These are phyloP conservation scores for Dioctria linearis DNA, from an alignment of 2,888 invertebrate genomes.

Conservation along the genomic window DNA sequence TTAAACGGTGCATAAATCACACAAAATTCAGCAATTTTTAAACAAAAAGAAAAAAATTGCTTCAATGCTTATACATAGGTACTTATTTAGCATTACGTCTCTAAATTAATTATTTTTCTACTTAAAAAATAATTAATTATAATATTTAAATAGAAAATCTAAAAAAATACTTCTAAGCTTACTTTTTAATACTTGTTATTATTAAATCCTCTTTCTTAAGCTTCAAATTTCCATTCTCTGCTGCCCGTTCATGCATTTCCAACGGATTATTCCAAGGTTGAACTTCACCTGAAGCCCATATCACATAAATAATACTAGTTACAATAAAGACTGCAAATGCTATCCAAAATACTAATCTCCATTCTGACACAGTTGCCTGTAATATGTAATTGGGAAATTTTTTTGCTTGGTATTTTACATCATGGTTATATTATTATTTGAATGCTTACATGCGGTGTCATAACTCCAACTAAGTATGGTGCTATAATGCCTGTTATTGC, in stretches of 20 bases:
- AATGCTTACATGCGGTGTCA: constrained; percentile 75
- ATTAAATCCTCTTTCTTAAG: not conserved
- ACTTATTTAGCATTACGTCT: not conserved
- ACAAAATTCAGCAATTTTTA: constrained; percentile 12
- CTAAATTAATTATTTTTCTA: constrained; percentile 19
- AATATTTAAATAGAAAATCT: not conserved
- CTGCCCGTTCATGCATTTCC: constrained; percentile 12
- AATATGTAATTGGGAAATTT: constrained; percentile 60
- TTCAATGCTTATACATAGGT: too few relatives aligned
- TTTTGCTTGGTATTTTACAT: not conserved
- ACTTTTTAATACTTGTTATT: constrained; percentile 4
- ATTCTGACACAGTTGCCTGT: constrained; percentile 77
- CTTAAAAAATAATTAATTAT: not conserved
- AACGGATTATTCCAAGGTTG: constrained; percentile 80
- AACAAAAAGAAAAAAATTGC: not conserved
- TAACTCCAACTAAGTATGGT: constrained; percentile 77
- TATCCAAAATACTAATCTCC: constrained; percentile 87
- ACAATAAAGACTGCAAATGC: constrained; percentile 78
- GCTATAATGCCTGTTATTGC: constrained; percentile 79
- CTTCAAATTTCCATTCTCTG: constrained; percentile 53
- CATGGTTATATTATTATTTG: not conserved
- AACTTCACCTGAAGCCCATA: constrained; percentile 83
- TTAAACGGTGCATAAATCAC: constrained; percentile 41
- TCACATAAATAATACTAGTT: constrained; percentile 79
- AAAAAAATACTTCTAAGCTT: not conserved